Evolutionary conservation across 2,888 invertebrate species (phyloP).

Genomic region (Lagria hirta): DNA sequence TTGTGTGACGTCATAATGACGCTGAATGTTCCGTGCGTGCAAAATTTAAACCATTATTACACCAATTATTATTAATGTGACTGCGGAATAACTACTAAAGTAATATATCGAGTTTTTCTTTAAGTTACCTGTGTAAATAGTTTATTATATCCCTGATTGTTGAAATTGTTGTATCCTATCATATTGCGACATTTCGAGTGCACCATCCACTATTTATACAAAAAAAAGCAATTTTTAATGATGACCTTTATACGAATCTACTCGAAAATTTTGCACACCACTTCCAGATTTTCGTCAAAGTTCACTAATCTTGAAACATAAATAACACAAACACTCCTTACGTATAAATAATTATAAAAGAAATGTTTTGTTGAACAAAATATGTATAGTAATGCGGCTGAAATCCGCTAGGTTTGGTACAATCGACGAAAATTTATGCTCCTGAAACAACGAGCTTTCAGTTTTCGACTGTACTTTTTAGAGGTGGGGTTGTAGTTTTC

Average conservation of each 20-base stretch:
- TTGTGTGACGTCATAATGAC: constrained; percentile 41
- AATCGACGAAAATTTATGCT: constrained; percentile 43
- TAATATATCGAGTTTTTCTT: constrained; percentile 4
- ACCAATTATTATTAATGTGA: constrained; percentile 15
- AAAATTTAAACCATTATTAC: constrained; percentile 19
- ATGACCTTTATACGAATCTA: too few species aligned
- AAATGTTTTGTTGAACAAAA: constrained; percentile 42
- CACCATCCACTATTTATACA: constrained; percentile 48
- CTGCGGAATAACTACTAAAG: constrained; percentile 18
- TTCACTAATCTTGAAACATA: too few species aligned
- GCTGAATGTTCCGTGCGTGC: constrained; percentile 31
- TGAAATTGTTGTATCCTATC: constrained; percentile 77
- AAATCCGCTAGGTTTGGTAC: constrained; percentile 48
- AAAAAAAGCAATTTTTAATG: too few species aligned
- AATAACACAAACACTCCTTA: too few species aligned
- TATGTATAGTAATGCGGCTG: constrained; percentile 41
- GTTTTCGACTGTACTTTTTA: constrained; percentile 29
- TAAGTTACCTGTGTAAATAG: constrained; percentile 74
- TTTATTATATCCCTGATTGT: constrained; percentile 76
- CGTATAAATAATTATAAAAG: too few species aligned
- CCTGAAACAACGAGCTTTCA: constrained; percentile 26
- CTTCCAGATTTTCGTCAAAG: too few species aligned
- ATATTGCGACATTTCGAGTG: constrained; percentile 65
- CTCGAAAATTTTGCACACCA: too few species aligned
- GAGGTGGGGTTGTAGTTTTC: constrained; percentile 35